Conservation (phyloP, 2,797 vertebrate genomes). For the Botia kubotai region DNA sequence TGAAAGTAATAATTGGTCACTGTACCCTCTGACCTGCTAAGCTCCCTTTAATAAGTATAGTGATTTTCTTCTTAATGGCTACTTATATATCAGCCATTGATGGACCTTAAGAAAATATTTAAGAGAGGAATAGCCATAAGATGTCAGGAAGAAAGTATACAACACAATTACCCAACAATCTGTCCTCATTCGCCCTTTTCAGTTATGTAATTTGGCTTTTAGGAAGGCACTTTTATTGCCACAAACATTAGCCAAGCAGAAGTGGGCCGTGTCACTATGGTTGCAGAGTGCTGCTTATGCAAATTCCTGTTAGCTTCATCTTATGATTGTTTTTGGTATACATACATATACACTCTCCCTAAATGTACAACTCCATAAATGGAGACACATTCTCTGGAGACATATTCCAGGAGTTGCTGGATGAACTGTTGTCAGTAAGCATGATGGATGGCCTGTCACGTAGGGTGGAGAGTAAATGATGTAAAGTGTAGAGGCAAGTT, state of each 20-base stretch:
- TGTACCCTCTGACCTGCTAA: slow-evolving; percentile 42
- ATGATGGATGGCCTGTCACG: slow-evolving; percentile 76
- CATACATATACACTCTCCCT: slow-evolving; percentile 50
- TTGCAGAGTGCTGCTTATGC: slow-evolving; percentile 48
- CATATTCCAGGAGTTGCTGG: slow-evolving; percentile 59
- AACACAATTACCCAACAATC: not conserved
- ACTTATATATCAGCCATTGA: slow-evolving; percentile 41
- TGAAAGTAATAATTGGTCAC: slow-evolving; percentile 46
- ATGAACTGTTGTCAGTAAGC: slow-evolving; percentile 66
- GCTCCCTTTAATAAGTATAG: slow-evolving; percentile 49
- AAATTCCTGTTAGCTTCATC: slow-evolving; percentile 48
- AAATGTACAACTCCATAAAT: slow-evolving; percentile 52
- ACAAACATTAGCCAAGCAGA: not conserved
- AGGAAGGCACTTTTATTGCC: slow-evolving; percentile 4
- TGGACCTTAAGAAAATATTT: slow-evolving; percentile 29
- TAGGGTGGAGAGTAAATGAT: slow-evolving; percentile 73
- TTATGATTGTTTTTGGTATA: slow-evolving; percentile 36
- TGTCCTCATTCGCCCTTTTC: not conserved
- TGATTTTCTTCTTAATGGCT: slow-evolving; percentile 37
- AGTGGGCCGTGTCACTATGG: too few relatives aligned
- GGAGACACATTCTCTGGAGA: slow-evolving; percentile 22
- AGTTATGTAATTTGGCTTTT: slow-evolving; percentile 18
- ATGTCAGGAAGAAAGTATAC: slow-evolving; percentile 2
- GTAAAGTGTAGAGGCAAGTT: slow-evolving; percentile 52
- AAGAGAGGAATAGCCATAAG: slow-evolving; percentile 34